Percentiles rank a stretch among this genome's conserved stretches.
These are phyloP conservation scores for Hesperia comma DNA, from an alignment of 2,888 invertebrate species.

Conservation along the genomic window DNA sequence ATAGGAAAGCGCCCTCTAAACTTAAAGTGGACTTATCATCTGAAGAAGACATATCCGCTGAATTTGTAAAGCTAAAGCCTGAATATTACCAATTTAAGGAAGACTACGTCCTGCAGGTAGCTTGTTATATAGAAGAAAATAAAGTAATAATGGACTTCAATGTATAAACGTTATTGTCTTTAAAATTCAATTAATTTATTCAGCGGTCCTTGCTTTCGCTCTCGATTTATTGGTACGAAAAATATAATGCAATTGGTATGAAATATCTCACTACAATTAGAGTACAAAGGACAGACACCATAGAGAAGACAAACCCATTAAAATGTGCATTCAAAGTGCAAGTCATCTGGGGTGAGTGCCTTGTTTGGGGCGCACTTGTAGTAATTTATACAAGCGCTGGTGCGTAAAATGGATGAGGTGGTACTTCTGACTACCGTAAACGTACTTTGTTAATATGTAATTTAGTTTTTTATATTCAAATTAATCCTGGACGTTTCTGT, in stretches of 20 bases:
- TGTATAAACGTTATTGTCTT: too few relatives aligned
- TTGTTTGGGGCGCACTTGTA: conserved; percentile 54
- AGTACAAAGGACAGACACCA: conserved; percentile 50
- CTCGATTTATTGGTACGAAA: conserved; percentile 8
- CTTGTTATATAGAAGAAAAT: too few relatives aligned
- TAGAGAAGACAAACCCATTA: conserved; percentile 68
- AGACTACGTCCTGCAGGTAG: too few relatives aligned
- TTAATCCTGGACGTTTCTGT: too few relatives aligned
- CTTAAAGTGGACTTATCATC: too few relatives aligned
- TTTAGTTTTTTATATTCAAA: too few relatives aligned
- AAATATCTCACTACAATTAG: conserved; percentile 60
- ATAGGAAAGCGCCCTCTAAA: too few relatives aligned
- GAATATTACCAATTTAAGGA: too few relatives aligned
- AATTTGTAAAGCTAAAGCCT: too few relatives aligned
- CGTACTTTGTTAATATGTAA: conserved; percentile 28
- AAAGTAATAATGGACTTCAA: too few relatives aligned
- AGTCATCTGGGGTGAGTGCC: conserved; percentile 69
- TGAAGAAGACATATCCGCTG: too few relatives aligned
- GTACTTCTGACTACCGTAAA: conserved; percentile 40
- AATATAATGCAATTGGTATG: conserved; percentile 35
- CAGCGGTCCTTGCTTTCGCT: background rate
- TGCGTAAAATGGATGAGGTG: conserved; percentile 69
- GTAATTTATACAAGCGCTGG: conserved; percentile 73
- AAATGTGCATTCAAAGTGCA: conserved; percentile 78
- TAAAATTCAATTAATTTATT: too few relatives aligned